A percentile compares a stretch with the other conserved stretches of the same genome.
Evolutionary conservation across 2,797 vertebrate genomes (phyloP).

Genomic region (Phaenicophaeus curvirostris): DNA sequence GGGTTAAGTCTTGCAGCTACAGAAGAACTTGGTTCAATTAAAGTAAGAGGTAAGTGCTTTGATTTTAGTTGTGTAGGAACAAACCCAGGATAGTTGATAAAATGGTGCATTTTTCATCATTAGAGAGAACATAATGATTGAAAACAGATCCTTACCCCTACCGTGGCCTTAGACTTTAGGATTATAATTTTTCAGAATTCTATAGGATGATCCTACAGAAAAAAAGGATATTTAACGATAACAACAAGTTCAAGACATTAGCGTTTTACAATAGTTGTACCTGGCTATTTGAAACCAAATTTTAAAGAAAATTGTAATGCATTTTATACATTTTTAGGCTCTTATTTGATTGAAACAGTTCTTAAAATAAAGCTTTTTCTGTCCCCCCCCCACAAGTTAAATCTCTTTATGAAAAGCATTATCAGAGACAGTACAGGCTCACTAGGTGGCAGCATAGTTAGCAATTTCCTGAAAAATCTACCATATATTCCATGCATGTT

Average conservation of each 20-base stretch:
- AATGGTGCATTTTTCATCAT: background rate
- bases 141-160: background rate
- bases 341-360: background rate
- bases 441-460: constrained; percentile 77
- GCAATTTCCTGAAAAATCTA: constrained; percentile 13
- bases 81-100: background rate
- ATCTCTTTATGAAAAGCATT: background rate
- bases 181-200: background rate
- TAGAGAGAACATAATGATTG: background rate
- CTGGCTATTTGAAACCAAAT: background rate
- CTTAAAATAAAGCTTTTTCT: background rate
- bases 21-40: background rate
- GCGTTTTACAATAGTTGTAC: background rate
- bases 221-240: background rate
- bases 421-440: background rate
- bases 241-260: background rate
- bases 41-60: background rate
- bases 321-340: background rate
- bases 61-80: background rate
- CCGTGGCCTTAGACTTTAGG: background rate
- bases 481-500: background rate
- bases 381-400: background rate
- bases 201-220: background rate
- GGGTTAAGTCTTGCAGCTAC: background rate
- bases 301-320: background rate